Evolutionary conservation across 2,113 vertebrate genomes (phyloP).

Genomic region (Megaleporinus macrocephalus): DNA sequence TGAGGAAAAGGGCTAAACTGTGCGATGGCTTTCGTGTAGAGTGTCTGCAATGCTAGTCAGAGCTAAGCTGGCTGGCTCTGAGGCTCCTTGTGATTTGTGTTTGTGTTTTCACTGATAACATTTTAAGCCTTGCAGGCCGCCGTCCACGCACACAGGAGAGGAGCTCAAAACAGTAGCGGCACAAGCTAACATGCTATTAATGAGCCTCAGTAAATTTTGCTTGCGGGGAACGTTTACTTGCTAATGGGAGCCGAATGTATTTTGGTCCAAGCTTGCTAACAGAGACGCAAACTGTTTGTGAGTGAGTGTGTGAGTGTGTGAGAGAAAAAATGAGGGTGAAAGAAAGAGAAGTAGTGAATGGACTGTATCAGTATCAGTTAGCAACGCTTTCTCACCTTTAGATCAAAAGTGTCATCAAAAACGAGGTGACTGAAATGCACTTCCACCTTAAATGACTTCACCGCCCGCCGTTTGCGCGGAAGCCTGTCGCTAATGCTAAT

Average conservation of each 20-base stretch:
- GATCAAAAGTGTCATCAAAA: slow-evolving; percentile 34
- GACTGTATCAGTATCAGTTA: neutral
- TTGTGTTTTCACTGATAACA: neutral
- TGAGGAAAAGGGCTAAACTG: neutral
- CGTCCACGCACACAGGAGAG: neutral
- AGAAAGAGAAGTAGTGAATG: neutral
- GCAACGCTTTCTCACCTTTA: neutral
- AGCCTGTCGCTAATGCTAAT: slow-evolving; percentile 9
- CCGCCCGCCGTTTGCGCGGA: neutral
- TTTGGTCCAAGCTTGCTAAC: slow-evolving; percentile 15
- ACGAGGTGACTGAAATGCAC: neutral
- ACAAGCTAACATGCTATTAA: slow-evolving; percentile 13
- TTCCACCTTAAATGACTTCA: slow-evolving; percentile 10
- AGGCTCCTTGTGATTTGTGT: neutral
- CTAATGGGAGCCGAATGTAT: slow-evolving; percentile 5
- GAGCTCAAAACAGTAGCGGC: neutral
- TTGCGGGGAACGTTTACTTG: slow-evolving; percentile 5
- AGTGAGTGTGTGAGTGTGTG: neutral
- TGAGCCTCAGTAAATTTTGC: neutral
- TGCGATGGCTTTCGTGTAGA: neutral
- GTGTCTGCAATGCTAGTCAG: neutral
- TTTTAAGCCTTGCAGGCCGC: neutral
- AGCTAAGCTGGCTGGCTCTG: neutral
- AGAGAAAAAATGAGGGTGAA: neutral
- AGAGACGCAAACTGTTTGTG: neutral